Evolutionary conservation across 2,888 invertebrate genomes (phyloP), one percentile per base, ranked within the genome.

Genomic region (Pheosia gnoma): DNA sequence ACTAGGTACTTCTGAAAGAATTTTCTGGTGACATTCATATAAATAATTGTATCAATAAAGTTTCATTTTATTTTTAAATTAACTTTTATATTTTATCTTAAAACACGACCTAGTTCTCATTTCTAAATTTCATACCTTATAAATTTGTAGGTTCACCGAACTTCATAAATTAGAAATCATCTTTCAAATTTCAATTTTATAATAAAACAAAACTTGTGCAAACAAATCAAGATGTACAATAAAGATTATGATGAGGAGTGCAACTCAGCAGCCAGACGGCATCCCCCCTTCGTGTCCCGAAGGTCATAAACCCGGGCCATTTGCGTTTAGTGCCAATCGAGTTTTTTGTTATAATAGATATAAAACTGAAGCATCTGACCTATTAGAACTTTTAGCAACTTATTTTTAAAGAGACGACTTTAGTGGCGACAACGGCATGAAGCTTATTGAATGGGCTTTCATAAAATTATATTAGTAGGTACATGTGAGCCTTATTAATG

Each of bases 261-360:
- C 54, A 57, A 63, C 61, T 73, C 64, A 73, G 74, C 64, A 63
- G 37, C 57, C 57, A 68, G 69, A 74, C 71, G 53, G 67, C 63
- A 65, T 67, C 67, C 25, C 51, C 60, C 63, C 25, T 63, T 62
- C 58, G 69, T 63, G 54, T 64, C 63, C 43, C 37, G 45, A 67
- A 67, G 74, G 73, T 67, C 71, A 65, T 71, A 65, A 71, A 63
- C 61, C 53, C 60, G 66, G 59, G 54, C 58, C 62, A 59, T 64
- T 74, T 68, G 65, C 52, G 61, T 71, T 71, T 62, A 61, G 60
- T 63, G 54, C 57, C 62, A 65, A 66, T 61, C 61, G 53, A 38
- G 56, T 65, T 74, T 71, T 63, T 74, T 68, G 58, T 65, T 67
- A 65, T 64, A 66, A 66, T 68, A 62, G 63, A 65, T 56, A 73